Evolutionary conservation across 2,888 invertebrate species (phyloP).

Genomic region (Nomada ferruginata): DNA sequence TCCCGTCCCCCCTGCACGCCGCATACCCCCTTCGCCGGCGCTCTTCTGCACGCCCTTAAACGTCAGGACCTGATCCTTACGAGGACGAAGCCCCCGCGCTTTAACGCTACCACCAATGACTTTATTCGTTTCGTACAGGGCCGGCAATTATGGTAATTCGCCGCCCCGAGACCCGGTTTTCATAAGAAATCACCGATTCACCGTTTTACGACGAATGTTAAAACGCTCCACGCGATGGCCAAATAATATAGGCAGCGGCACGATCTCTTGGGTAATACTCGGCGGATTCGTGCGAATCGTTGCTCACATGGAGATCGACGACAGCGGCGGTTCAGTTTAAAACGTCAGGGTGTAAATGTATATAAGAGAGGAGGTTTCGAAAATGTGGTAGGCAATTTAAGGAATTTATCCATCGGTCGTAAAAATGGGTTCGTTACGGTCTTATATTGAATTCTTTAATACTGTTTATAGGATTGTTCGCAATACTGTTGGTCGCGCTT

Average conservation of each 20-base stretch:
- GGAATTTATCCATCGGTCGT: too few species aligned
- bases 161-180: constrained; percentile 33
- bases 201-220: constrained; percentile 45
- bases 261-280: constrained; percentile 15
- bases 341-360: neutral
- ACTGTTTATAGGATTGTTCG: too few species aligned
- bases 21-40: neutral
- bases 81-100: constrained; percentile 27
- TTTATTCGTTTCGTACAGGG: constrained; percentile 49
- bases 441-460: too few species aligned
- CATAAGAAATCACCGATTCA: constrained; percentile 37
- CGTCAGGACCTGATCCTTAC: constrained; percentile 55
- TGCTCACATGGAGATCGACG: neutral
- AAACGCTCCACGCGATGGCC: constrained; percentile 13
- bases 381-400: too few species aligned
- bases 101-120: constrained; percentile 49
- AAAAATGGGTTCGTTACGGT: too few species aligned
- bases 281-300: constrained; percentile 35
- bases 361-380: too few species aligned
- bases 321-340: neutral
- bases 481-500: too few species aligned
- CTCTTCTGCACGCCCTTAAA: constrained; percentile 47
- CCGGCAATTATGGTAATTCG: constrained; percentile 51
- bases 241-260: constrained; percentile 22
- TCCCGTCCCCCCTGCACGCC: neutral